Conservation (phyloP, 1,140 invertebrate genomes). For the Magallana ariakensis region DNA sequence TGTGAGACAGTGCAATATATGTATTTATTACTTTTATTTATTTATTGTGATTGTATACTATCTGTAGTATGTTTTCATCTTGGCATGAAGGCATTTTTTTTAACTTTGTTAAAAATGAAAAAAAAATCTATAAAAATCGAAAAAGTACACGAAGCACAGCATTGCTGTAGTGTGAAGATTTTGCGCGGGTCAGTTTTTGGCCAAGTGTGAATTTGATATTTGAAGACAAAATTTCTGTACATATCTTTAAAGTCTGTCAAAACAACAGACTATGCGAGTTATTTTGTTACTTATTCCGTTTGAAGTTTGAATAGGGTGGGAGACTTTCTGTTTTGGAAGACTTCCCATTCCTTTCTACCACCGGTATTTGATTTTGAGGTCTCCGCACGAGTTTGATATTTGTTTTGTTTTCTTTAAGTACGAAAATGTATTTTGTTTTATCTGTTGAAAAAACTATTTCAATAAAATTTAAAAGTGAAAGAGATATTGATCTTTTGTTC, state of each 20-base stretch:
- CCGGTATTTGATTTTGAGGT: not conserved
- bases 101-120: no score
- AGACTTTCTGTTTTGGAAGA: not conserved
- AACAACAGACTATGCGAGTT: not conserved
- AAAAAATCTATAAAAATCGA: no score
- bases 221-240: not conserved
- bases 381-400: not conserved
- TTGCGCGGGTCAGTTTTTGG: not conserved
- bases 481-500: not conserved
- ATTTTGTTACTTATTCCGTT: not conserved
- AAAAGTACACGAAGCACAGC: no score
- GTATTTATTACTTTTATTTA: not conserved
- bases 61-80: conserved; percentile 4
- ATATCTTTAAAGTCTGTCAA: not conserved
- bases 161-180: not conserved
- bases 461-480: not conserved
- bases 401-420: not conserved
- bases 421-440: not conserved
- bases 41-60: not conserved
- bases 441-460: not conserved
- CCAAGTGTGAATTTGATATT: not conserved
- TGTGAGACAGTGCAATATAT: conserved; percentile 34
- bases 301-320: not conserved
- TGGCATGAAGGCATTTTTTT: no score
- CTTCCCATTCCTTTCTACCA: not conserved